These are phyloP conservation scores for Trichogramma pretiosum DNA, from an alignment of 1,140 invertebrate species.

Conservation along the genomic window DNA sequence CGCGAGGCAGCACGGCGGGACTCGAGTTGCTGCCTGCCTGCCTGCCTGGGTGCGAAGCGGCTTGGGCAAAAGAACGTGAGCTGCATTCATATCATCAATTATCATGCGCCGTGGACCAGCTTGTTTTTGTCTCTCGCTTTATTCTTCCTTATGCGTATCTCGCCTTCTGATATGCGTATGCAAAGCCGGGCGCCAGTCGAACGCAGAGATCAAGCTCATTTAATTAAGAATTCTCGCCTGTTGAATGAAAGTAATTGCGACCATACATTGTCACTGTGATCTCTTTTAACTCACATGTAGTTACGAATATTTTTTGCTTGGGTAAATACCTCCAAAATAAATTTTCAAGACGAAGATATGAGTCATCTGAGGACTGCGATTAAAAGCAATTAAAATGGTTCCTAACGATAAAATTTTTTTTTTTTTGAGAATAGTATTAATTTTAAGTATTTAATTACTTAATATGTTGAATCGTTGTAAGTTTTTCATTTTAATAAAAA, in stretches of 20 bases:
- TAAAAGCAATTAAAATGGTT: no score
- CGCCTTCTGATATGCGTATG: no score
- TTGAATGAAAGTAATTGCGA: constrained; percentile 1
- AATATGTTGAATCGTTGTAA: no score
- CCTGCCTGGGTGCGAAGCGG: not conserved
- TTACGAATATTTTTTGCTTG: not conserved
- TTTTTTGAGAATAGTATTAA: no score
- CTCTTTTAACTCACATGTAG: no score
- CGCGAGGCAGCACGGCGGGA: no score
- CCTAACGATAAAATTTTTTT: no score
- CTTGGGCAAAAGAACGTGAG: constrained; percentile 14
- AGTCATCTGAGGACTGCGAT: not conserved
- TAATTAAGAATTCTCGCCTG: not conserved
- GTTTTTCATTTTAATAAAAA: no score
- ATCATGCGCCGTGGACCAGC: no score
- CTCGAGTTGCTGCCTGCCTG: no score
- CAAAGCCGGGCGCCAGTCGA: not conserved
- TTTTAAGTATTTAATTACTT: no score
- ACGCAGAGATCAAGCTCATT: not conserved
- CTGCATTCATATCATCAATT: constrained; percentile 11
- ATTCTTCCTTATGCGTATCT: not conserved
- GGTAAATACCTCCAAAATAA: not conserved
- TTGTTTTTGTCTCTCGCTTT: not conserved
- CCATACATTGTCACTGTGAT: no score
- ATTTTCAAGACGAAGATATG: not conserved